Evolutionary conservation across 2,797 vertebrate species (phyloP).

Genomic region (Enteromius anoplus): DNA sequence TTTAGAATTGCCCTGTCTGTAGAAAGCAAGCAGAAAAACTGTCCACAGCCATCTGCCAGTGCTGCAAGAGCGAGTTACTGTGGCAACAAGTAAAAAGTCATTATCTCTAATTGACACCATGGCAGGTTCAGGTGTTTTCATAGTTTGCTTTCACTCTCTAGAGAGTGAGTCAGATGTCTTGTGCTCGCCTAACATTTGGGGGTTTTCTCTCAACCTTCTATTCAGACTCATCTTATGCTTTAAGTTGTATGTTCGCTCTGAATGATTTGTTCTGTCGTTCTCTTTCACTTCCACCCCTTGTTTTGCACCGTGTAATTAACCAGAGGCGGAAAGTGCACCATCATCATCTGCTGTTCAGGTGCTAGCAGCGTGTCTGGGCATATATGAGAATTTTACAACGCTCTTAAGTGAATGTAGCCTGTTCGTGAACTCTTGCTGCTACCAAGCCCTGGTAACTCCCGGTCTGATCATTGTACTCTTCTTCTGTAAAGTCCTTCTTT

Average conservation of each 20-base stretch:
- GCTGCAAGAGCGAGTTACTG: conserved; percentile 74
- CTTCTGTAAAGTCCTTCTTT: conserved; percentile 5
- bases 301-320: conserved; percentile 36
- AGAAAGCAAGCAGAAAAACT: conserved; percentile 53
- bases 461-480: conserved; percentile 42
- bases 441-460: conserved; percentile 42
- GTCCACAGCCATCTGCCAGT: conserved; percentile 68
- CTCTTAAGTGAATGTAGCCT: conserved; percentile 38
- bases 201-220: conserved; percentile 19
- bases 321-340: conserved; percentile 40
- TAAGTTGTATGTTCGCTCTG: background rate
- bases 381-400: conserved; percentile 45
- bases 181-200: conserved; percentile 60
- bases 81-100: conserved; percentile 78
- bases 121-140: conserved; percentile 79
- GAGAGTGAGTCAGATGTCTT: conserved; percentile 67
- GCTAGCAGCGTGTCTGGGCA: conserved; percentile 53
- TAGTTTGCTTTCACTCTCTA: conserved; percentile 62
- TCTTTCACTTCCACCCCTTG: conserved; percentile 21
- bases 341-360: conserved; percentile 43
- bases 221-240: background rate
- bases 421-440: conserved; percentile 45
- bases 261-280: background rate
- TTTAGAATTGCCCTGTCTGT: conserved; percentile 53
- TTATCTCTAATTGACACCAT: conserved; percentile 79